Conservation (phyloP, 2,797 vertebrate species). For the Pelochelys cantorii region DNA sequence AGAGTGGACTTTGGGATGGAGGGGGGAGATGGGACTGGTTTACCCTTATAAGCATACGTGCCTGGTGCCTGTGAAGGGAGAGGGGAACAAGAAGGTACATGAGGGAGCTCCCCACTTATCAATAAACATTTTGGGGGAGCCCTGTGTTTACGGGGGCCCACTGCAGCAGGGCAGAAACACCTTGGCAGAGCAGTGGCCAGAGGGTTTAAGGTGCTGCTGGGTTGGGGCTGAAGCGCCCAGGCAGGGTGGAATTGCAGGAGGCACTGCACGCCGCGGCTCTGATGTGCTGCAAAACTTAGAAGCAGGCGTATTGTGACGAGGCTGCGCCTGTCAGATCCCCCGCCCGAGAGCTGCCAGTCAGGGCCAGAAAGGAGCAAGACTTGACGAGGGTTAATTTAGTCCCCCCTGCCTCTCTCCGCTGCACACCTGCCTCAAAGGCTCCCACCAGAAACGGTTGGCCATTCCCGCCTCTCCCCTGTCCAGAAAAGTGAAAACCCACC, state of each 20-base stretch:
- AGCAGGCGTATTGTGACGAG: no score
- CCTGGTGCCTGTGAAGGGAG: no score
- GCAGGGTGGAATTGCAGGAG: not conserved
- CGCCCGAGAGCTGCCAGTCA: not conserved
- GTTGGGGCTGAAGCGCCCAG: not conserved
- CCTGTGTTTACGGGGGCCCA: no score
- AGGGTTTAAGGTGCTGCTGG: not conserved
- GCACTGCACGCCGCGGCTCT: not conserved
- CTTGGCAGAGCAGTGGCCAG: not conserved
- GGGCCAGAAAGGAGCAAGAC: not conserved
- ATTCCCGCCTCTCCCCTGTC: not conserved
- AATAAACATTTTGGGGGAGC: no score
- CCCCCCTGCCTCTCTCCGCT: not conserved
- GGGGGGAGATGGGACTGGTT: not conserved
- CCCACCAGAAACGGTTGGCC: not conserved
- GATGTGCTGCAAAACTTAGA: not conserved
- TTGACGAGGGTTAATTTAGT: not conserved
- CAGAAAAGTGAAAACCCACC: fast-evolving
- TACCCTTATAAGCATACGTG: not conserved
- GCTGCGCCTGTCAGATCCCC: no score
- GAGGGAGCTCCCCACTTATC: no score
- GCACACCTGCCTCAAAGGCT: not conserved
- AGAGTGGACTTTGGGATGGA: not conserved
- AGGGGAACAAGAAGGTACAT: no score
- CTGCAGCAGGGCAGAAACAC: not conserved